Conservation (phyloP, 2,113 vertebrate species). For the Carassius auratus region DNA sequence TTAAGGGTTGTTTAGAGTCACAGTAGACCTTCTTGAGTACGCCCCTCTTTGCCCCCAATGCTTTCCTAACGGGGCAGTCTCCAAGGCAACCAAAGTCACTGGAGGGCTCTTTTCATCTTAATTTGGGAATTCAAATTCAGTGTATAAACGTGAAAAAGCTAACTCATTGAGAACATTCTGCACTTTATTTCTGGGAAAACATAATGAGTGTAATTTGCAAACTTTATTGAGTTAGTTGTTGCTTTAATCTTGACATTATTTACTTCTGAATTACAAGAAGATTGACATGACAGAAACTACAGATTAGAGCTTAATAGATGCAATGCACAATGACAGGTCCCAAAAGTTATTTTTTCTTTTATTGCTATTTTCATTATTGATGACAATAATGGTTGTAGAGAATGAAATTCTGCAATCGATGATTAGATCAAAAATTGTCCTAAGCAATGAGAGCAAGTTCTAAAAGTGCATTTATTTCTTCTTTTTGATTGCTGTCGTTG, state of each 20-base stretch:
- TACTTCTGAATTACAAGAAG: not conserved
- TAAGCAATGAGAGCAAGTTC: not conserved
- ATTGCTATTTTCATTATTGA: no score
- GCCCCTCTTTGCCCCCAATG: conserved; percentile 56
- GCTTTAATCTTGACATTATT: conserved; percentile 23
- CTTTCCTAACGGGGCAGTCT: conserved; percentile 60
- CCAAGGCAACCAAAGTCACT: conserved; percentile 65
- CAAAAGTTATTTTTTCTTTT: no score
- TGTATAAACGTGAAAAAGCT: conserved; percentile 15
- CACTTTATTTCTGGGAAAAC: conserved; percentile 24
- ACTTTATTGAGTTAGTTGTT: not conserved
- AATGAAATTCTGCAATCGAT: not conserved
- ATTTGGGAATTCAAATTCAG: conserved; percentile 31
- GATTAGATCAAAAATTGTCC: not conserved
- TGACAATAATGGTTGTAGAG: not conserved
- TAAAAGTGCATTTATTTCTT: no score
- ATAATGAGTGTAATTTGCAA: not conserved
- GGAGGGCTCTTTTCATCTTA: conserved; percentile 64
- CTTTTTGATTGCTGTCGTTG: not conserved
- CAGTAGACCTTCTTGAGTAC: conserved; percentile 65
- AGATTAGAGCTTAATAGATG: not conserved
- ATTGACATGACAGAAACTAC: conserved; percentile 12
- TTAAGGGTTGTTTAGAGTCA: conserved; percentile 73
- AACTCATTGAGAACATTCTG: conserved; percentile 18
- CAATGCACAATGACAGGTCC: not conserved